Evolutionary conservation across 2,888 invertebrate genomes (phyloP), one percentile per base, ranked within the genome.

Genomic region (Nomada hirtipes): DNA sequence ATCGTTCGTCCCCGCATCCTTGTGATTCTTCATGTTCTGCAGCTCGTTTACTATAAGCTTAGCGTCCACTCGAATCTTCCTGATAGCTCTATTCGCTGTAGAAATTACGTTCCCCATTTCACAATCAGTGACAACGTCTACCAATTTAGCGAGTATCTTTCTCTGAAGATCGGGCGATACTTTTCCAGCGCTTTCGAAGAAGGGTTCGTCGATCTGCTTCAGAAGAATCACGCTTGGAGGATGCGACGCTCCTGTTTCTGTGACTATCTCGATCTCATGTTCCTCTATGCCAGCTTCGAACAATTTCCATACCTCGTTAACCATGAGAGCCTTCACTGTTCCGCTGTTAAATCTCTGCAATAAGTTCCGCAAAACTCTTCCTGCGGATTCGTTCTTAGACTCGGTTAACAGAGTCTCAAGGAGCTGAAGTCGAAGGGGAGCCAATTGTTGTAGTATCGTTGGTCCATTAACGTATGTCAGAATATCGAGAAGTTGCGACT

Each of bases 21-120:
- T 42, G 0, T 68, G 71, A 4, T 68, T 63, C 69, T 69, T 93
- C 97, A 97, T 97, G 61, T 92, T 92, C 26, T 94, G 93, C 11
- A 97, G 93, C 84, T 96, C 95, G 0, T 95, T 93, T 18, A 95
- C 94, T 26, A 97, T 94, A 36, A 96, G 94, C 29, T 94, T 91
- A 10, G 96, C 96, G 79, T 96, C 95, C 13, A 98, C 92, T 79
- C 95, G 94, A 20, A 97, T 95, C 87, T 95, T 95, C 88, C 96
- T 96, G 87, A 97, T 95, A 2, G 96, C 94, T 88, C 95, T 96
- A 13, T 95, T 95, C 0, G 96, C 96, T 0, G 95, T 94, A 69
- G 96, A 87, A 0, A 92, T 86, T 0, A 93, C 89, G 0, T 71
- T 87, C 47, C 90, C 89, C 0, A 91, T 82, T 10, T 93, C 91